Percentiles rank a stretch among this genome's conserved stretches.
Conservation (phyloP, 2,113 vertebrate species). For the Ammodytes marinus region DNA sequence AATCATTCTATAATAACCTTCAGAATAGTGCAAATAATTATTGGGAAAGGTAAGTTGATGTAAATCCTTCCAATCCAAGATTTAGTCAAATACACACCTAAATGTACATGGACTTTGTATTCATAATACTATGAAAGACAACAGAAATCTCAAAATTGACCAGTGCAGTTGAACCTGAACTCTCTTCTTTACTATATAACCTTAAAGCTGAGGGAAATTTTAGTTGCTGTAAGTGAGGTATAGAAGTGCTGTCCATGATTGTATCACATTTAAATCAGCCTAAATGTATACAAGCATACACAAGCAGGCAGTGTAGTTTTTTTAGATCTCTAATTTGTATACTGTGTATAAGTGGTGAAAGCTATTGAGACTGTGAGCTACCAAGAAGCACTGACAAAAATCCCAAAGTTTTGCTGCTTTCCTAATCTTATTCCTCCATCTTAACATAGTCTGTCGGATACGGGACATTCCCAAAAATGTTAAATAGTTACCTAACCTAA, state of each 20-base stretch:
- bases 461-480: constrained; percentile 44
- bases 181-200: too few relatives aligned
- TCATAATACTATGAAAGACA: too few relatives aligned
- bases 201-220: too few relatives aligned
- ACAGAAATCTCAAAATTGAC: too few relatives aligned
- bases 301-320: neutral
- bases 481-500: constrained; percentile 35
- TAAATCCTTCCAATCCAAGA: too few relatives aligned
- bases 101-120: too few relatives aligned
- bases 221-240: too few relatives aligned
- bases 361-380: neutral
- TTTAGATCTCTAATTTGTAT: neutral
- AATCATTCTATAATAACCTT: too few relatives aligned
- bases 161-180: too few relatives aligned
- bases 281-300: neutral
- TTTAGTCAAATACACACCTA: too few relatives aligned
- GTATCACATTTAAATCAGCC: neutral
- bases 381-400: neutral
- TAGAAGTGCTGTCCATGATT: neutral
- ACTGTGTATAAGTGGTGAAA: neutral
- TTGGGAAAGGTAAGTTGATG: too few relatives aligned
- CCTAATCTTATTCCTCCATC: constrained; percentile 26
- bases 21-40: too few relatives aligned
- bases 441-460: constrained; percentile 50
- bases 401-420: constrained; percentile 18